Evolutionary conservation across 2,888 invertebrate species (phyloP), one percentile per base, ranked within the genome.

Genomic region (Monochamus alternatus): DNA sequence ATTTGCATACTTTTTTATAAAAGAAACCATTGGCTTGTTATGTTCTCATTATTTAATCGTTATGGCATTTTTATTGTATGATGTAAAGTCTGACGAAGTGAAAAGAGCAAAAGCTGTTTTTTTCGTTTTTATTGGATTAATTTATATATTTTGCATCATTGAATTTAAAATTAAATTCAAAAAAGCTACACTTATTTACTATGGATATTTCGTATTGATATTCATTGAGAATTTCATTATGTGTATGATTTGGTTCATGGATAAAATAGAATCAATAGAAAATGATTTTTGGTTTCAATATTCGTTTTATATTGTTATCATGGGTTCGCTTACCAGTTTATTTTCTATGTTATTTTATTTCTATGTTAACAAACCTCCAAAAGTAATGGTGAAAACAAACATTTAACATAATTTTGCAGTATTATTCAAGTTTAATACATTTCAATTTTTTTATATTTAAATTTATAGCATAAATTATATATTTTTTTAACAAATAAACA

Each of bases 101-200:
- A 84, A 85, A 69, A 79, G 86, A 63, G 83, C 84, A 1, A 89
- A 88, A 83, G 85, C 85, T 0, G 86, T 91, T 3, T 95, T 94
- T 87, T 93, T 93, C 84, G 85, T 95, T 77, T 93, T 95, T 86
- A 91, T 95, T 22, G 94, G 94, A 12, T 92, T 94, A 81, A 91
- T 95, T 78, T 95, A 94, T 84, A 90, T 95, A 72, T 94, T 95
- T 86, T 93, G 94, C 84, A 89, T 95, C 62, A 92, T 96, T 85
- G 96, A 96, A 88, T 95, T 95, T 83, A 94, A 95, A 86, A 92
- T 95, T 73, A 93, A 93, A 87, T 95, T 95, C 86, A 93, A 93
- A 80, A 93, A 93, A 84, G 92, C 94, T 30, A 92, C 93, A 4
- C 90, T 92, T 71, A 94, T 95, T 91, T 93, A 95, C 82, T 89